These are phyloP conservation scores for Sebastes steindachneri DNA, from an alignment of 2,797 vertebrate species.

Conservation along the genomic window DNA sequence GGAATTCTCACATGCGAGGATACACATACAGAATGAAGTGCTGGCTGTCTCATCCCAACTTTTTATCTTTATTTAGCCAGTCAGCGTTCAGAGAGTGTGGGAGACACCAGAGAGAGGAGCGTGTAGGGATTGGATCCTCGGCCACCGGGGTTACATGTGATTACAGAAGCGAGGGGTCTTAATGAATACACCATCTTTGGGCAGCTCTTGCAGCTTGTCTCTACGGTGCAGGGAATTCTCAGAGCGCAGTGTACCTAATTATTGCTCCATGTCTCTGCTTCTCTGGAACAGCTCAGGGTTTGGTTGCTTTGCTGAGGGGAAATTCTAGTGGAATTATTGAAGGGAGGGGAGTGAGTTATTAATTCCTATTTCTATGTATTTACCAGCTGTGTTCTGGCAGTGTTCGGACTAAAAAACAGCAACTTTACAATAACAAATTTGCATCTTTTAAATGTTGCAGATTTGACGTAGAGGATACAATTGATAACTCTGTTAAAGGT, in stretches of 20 bases:
- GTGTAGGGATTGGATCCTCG: constrained; percentile 39
- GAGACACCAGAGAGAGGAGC: constrained; percentile 32
- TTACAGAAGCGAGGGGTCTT: constrained; percentile 49
- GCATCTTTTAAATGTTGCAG: background rate
- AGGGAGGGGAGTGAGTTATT: constrained; percentile 27
- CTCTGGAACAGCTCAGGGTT: constrained; percentile 33
- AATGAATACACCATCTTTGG: constrained; percentile 65
- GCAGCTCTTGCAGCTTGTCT: constrained; percentile 37
- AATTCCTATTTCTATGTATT: constrained; percentile 35
- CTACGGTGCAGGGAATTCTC: constrained; percentile 41
- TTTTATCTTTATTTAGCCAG: constrained; percentile 50
- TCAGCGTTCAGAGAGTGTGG: constrained; percentile 2
- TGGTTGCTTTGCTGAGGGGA: constrained; percentile 40
- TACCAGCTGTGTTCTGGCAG: constrained; percentile 5
- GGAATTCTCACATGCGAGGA: constrained; percentile 19
- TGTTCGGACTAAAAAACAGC: background rate
- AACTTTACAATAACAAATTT: constrained; percentile 7
- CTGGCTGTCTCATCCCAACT: constrained; percentile 14
- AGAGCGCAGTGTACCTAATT: constrained; percentile 56
- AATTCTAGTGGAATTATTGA: constrained; percentile 53
- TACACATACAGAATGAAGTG: constrained; percentile 17
- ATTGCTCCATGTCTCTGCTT: constrained; percentile 49
- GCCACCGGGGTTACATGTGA: constrained; percentile 55
- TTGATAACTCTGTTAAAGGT: background rate
- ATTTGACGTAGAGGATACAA: background rate